Percentiles rank a stretch among this genome's conserved stretches.
These are phyloP conservation scores for Neoascia interrupta DNA, from an alignment of 2,888 invertebrate species.

Conservation along the genomic window DNA sequence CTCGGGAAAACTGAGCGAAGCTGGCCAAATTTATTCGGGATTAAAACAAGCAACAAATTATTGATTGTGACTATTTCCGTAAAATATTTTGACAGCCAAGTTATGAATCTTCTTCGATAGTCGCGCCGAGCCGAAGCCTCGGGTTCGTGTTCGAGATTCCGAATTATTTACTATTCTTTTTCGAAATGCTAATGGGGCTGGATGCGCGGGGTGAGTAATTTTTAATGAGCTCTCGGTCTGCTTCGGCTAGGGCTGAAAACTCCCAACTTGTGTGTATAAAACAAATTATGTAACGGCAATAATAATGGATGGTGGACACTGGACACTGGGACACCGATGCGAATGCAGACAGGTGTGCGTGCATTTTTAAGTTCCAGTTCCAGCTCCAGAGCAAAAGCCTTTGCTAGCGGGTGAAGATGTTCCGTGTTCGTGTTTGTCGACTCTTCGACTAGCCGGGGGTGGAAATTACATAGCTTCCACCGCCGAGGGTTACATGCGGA, in stretches of 20 bases:
- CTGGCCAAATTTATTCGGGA: constrained; percentile 67
- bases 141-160: too few relatives aligned
- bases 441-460: constrained; percentile 34
- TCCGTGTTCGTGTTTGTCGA: constrained; percentile 51
- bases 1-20: constrained; percentile 5
- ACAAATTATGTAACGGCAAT: constrained; percentile 67
- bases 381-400: too few relatives aligned
- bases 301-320: constrained; percentile 47
- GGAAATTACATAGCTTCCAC: constrained; percentile 53
- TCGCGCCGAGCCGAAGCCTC: background rate
- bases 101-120: constrained; percentile 67
- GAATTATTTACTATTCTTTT: constrained; percentile 52
- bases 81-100: constrained; percentile 72
- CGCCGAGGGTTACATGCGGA: constrained; percentile 65
- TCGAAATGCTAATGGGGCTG: constrained; percentile 45
- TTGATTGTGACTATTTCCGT: constrained; percentile 72
- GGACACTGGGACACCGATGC: constrained; percentile 45
- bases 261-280: constrained; percentile 69
- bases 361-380: constrained; percentile 48
- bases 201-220: constrained; percentile 13
- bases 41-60: constrained; percentile 70
- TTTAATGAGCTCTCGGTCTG: constrained; percentile 44
- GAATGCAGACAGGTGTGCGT: constrained; percentile 60
- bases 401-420: constrained; percentile 67
- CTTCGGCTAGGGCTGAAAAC: constrained; percentile 53